These are phyloP conservation scores for Oryctes rhinoceros DNA, from an alignment of 1,140 invertebrate genomes.

Conservation along the genomic window DNA sequence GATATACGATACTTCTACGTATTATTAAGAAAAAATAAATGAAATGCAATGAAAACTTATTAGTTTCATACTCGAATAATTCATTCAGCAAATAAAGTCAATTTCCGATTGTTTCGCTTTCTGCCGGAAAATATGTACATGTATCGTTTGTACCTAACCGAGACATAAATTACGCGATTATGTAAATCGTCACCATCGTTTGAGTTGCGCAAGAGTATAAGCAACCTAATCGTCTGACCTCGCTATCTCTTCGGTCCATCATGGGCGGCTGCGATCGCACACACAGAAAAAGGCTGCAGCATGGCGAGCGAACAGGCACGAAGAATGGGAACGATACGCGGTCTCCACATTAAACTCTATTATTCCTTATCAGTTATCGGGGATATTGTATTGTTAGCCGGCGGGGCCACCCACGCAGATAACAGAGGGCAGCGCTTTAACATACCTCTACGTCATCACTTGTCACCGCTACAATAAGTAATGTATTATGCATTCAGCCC, in stretches of 20 bases:
- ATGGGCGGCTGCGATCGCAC: not conserved
- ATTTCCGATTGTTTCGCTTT: too few relatives aligned
- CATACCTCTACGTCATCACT: conserved; percentile 49
- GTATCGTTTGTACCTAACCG: not conserved
- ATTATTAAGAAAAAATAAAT: too few relatives aligned
- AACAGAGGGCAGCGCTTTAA: conserved; percentile 39
- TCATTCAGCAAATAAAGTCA: too few relatives aligned
- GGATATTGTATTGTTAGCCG: conserved; percentile 39
- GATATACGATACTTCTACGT: too few relatives aligned
- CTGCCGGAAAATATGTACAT: too few relatives aligned
- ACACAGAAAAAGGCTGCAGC: not conserved
- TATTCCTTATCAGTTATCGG: conserved; percentile 43
- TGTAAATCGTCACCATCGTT: not conserved
- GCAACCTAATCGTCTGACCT: not conserved
- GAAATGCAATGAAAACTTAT: too few relatives aligned
- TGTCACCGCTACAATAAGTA: conserved; percentile 49
- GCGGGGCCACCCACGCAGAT: conserved; percentile 39
- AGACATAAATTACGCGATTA: conserved; percentile 11
- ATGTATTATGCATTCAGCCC: conserved; percentile 48
- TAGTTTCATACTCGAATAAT: too few relatives aligned
- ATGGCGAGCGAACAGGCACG: not conserved
- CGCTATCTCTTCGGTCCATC: not conserved
- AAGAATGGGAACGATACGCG: not conserved
- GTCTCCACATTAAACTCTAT: conserved; percentile 34
- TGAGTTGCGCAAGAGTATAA: not conserved